A percentile compares a stretch with the other conserved stretches of the same genome.
phyloP scores from a whole-genome alignment of 2,888 invertebrate species.

The Elegia similella region DNA sequence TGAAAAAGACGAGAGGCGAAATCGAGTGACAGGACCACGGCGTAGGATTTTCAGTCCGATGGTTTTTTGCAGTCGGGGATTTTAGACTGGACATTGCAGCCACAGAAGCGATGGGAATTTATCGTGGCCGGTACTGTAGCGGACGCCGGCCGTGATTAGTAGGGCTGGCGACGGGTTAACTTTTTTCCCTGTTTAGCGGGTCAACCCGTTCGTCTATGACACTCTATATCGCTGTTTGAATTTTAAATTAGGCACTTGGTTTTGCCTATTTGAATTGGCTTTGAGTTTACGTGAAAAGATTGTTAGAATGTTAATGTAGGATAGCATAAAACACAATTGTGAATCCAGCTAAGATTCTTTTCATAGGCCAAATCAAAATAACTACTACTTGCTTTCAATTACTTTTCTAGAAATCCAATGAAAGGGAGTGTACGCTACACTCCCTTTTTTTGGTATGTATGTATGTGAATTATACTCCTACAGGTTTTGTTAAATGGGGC shows the following conservation, averaged over 20 bases:
- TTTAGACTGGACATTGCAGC: constrained; percentile 63
- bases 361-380: too few species aligned
- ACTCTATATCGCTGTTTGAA: constrained; percentile 15
- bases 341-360: too few species aligned
- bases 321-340: neutral
- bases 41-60: constrained; percentile 72
- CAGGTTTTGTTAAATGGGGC: too few species aligned
- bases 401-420: too few species aligned
- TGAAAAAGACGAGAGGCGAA: constrained; percentile 80
- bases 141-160: constrained; percentile 68
- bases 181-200: constrained; percentile 16
- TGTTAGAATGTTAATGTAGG: neutral
- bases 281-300: neutral
- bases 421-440: too few species aligned
- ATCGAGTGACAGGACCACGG: constrained; percentile 79
- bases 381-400: too few species aligned
- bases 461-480: too few species aligned
- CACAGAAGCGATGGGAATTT: constrained; percentile 66
- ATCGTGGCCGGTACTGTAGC: constrained; percentile 54
- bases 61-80: constrained; percentile 73
- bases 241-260: constrained; percentile 20
- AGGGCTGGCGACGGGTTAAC: constrained; percentile 32
- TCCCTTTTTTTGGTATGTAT: too few species aligned
- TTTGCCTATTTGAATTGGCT: constrained; percentile 15
- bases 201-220: constrained; percentile 17